Evolutionary conservation across 2,888 invertebrate species (phyloP).

Genomic region (Elysia crispata): DNA sequence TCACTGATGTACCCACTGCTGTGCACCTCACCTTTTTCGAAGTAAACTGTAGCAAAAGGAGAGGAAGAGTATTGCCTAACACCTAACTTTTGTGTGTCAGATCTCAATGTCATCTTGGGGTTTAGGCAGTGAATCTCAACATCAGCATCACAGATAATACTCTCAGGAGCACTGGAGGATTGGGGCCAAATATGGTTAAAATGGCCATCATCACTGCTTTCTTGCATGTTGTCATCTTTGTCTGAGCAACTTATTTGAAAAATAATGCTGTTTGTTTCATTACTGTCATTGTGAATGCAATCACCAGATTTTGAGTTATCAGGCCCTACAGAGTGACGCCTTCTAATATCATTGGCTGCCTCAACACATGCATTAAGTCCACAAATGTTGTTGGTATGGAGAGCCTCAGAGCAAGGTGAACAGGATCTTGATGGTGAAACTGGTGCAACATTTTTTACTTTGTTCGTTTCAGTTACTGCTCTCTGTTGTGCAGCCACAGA

Average conservation of each 20-base stretch:
- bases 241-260: too few relatives aligned
- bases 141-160: conserved; percentile 27
- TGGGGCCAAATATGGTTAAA: too few relatives aligned
- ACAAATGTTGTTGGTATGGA: conserved; percentile 50
- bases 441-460: background rate
- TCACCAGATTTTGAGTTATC: too few relatives aligned
- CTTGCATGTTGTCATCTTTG: too few relatives aligned
- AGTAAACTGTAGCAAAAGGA: conserved; percentile 38
- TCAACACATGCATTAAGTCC: conserved; percentile 42
- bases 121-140: conserved; percentile 14
- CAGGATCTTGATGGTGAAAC: conserved; percentile 21
- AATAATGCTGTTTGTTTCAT: too few relatives aligned
- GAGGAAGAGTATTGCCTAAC: background rate
- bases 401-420: conserved; percentile 30
- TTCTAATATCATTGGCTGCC: background rate
- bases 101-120: background rate
- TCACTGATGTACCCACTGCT: conserved; percentile 70
- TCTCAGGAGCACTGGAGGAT: background rate
- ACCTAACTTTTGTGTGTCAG: too few relatives aligned
- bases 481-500: background rate
- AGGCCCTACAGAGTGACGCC: background rate
- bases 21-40: conserved; percentile 50
- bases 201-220: too few relatives aligned
- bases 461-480: too few relatives aligned
- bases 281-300: too few relatives aligned